Percentiles rank a stretch among this genome's conserved stretches.
Conservation (phyloP, 2,888 invertebrate species). For the Caradrina kadenii region DNA sequence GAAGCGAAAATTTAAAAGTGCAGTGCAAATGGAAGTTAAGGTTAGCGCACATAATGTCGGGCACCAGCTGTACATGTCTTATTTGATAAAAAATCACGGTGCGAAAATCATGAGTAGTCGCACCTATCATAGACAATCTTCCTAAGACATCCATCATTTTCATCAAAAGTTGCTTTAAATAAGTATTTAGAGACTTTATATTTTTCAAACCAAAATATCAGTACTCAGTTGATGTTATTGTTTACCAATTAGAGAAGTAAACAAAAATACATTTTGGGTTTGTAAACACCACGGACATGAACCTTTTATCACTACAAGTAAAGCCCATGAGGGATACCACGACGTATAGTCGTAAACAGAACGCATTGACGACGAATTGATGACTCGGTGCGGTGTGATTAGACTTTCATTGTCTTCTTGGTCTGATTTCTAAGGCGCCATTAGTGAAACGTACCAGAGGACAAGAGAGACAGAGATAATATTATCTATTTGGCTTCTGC, state of each 20-base stretch:
- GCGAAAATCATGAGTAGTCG: no score
- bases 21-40: constrained; percentile 71
- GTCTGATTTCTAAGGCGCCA: constrained; percentile 5
- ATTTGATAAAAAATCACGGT: no score
- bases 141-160: not conserved
- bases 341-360: constrained; percentile 21
- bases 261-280: not conserved
- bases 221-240: not conserved
- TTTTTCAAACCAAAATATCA: not conserved
- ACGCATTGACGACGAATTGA: constrained; percentile 23
- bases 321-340: not conserved
- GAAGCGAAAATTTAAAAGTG: constrained; percentile 60
- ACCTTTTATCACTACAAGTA: constrained; percentile 9
- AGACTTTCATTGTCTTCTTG: constrained; percentile 20
- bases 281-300: not conserved
- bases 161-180: not conserved
- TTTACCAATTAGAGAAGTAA: not conserved
- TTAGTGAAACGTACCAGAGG: no score
- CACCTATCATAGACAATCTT: no score
- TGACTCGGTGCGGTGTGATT: constrained; percentile 26
- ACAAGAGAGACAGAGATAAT: no score
- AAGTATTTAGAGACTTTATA: no score
- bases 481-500: no score
- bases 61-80: not conserved
- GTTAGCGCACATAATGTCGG: constrained; percentile 51